Percentiles rank a stretch among this genome's conserved stretches.
Evolutionary conservation across 2,888 invertebrate genomes (phyloP).

Genomic region (Dexiosoma caninum): DNA sequence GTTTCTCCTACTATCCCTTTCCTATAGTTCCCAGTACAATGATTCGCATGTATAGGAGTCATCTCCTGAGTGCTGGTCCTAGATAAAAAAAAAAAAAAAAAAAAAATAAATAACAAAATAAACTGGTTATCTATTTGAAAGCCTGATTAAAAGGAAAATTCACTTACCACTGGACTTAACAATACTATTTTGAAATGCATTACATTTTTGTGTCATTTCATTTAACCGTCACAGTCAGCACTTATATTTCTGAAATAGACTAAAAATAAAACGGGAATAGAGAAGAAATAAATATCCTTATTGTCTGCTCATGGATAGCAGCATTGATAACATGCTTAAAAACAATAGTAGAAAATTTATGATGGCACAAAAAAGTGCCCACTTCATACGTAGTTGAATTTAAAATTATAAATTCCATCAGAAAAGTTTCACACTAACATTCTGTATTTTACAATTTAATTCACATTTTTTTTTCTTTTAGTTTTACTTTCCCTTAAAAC

Average conservation of each 20-base stretch:
- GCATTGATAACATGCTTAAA: constrained; percentile 2
- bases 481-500: neutral
- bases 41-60: too few relatives aligned
- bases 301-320: constrained; percentile 23
- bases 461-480: neutral
- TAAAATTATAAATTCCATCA: too few relatives aligned
- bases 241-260: neutral
- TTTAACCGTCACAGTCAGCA: neutral
- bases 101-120: too few relatives aligned
- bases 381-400: constrained; percentile 11
- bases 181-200: too few relatives aligned
- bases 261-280: neutral
- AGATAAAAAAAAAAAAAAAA: too few relatives aligned
- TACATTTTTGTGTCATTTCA: too few relatives aligned
- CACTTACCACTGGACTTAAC: too few relatives aligned
- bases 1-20: too few relatives aligned
- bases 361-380: constrained; percentile 26
- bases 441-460: neutral
- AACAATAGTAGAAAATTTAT: constrained; percentile 16
- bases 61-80: too few relatives aligned
- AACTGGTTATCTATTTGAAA: too few relatives aligned
- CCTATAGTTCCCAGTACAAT: too few relatives aligned
- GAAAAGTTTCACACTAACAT: constrained; percentile 2
- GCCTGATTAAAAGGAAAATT: too few relatives aligned
- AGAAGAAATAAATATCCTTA: constrained; percentile 9